These are phyloP conservation scores for Tetranychus piercei DNA, from an alignment of 2,888 invertebrate species.

Conservation along the genomic window DNA sequence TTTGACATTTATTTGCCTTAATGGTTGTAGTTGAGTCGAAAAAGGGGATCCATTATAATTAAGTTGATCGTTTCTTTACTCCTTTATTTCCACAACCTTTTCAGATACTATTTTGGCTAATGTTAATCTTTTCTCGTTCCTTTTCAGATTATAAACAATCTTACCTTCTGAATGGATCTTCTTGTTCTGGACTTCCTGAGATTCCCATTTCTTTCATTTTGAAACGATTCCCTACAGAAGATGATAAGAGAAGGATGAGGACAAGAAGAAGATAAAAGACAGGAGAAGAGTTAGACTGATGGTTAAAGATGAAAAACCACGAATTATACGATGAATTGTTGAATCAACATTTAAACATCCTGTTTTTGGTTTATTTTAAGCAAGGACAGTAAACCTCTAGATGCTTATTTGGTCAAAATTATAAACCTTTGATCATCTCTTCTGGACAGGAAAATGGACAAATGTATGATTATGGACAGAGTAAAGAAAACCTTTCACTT, in stretches of 20 bases:
- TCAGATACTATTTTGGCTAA: neutral
- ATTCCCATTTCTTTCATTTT: neutral
- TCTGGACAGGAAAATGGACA: too few species aligned
- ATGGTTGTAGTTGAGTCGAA: neutral
- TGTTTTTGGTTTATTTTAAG: too few species aligned
- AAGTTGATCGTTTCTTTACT: neutral
- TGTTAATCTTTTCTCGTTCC: neutral
- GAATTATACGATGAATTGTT: neutral
- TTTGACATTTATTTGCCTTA: too few species aligned
- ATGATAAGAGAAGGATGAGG: neutral
- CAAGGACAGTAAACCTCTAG: too few species aligned
- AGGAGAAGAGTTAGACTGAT: neutral
- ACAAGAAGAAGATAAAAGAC: neutral
- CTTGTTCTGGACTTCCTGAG: neutral
- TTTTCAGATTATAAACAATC: neutral
- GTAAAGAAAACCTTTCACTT: too few species aligned
- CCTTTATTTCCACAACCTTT: too few species aligned
- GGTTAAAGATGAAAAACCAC: neutral
- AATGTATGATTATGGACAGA: too few species aligned
- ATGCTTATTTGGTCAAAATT: too few species aligned
- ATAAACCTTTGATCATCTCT: too few species aligned
- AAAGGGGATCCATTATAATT: neutral
- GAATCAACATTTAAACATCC: neutral
- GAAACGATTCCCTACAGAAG: neutral
- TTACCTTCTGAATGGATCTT: neutral